Percentiles rank a stretch among this genome's conserved stretches.
These are phyloP conservation scores for Sycophaga agraensis DNA, from an alignment of 1,140 invertebrate species.

Conservation along the genomic window DNA sequence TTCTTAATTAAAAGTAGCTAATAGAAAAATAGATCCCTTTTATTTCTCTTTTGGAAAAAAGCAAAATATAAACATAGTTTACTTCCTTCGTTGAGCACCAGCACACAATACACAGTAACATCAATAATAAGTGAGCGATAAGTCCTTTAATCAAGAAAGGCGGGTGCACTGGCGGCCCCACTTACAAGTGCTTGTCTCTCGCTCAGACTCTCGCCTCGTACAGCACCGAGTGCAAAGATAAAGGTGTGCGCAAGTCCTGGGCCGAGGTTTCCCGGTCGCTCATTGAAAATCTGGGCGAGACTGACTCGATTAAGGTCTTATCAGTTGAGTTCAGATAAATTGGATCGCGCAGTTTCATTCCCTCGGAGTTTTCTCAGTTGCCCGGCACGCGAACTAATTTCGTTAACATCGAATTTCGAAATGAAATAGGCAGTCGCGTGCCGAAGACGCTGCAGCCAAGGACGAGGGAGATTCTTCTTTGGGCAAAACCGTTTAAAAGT, in stretches of 20 bases:
- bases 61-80: no score
- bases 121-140: no score
- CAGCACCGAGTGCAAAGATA: neutral
- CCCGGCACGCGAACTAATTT: slow-evolving; percentile 14
- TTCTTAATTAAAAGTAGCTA: no score
- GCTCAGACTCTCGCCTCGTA: neutral
- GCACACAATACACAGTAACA: no score
- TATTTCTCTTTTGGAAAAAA: no score
- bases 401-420: slow-evolving; percentile 20
- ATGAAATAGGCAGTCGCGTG: neutral
- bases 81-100: no score
- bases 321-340: slow-evolving; percentile 25
- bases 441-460: neutral
- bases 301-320: slow-evolving; percentile 27
- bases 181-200: neutral
- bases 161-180: no score
- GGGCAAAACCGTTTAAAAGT: slow-evolving; percentile 20
- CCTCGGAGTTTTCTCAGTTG: neutral
- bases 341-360: slow-evolving; percentile 15
- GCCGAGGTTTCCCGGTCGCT: neutral
- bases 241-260: neutral
- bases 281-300: slow-evolving; percentile 21
- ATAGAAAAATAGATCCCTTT: no score
- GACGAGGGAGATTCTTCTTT: neutral
- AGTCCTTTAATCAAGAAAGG: no score